phyloP scores from a whole-genome alignment of 1,140 invertebrate genomes.

The Hycleus cichorii region DNA sequence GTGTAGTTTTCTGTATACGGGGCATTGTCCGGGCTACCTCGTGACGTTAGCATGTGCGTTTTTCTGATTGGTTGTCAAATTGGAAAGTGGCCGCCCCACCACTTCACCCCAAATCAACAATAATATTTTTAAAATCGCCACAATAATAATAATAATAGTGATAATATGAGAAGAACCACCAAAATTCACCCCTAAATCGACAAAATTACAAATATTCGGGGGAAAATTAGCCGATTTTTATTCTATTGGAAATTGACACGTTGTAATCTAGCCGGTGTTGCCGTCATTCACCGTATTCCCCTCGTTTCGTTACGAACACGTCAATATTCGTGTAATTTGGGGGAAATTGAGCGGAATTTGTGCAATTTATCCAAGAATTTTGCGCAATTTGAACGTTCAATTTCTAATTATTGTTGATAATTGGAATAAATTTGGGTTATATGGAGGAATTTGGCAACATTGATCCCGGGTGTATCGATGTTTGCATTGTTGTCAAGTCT shows the following conservation, averaged over 20 bases:
- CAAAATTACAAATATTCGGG: not conserved
- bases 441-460: too few relatives aligned
- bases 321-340: too few relatives aligned
- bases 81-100: not conserved
- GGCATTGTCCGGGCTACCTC: conserved; percentile 26
- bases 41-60: conserved; percentile 29
- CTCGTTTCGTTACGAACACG: too few relatives aligned
- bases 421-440: too few relatives aligned
- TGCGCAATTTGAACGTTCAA: too few relatives aligned
- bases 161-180: not conserved
- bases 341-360: too few relatives aligned
- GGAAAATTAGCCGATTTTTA: not conserved
- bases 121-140: not conserved
- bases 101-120: not conserved
- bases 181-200: not conserved
- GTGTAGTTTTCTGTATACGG: not conserved
- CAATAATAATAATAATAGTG: not conserved
- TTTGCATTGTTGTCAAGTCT: too few relatives aligned
- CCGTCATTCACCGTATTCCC: too few relatives aligned
- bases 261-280: too few relatives aligned
- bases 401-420: too few relatives aligned
- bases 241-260: not conserved
- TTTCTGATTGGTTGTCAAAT: conserved; percentile 18
- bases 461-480: too few relatives aligned
- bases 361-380: too few relatives aligned